Base-by-base conservation (phyloP, 2,888 invertebrate genomes). In the Drosophila bunnanda region DNA sequence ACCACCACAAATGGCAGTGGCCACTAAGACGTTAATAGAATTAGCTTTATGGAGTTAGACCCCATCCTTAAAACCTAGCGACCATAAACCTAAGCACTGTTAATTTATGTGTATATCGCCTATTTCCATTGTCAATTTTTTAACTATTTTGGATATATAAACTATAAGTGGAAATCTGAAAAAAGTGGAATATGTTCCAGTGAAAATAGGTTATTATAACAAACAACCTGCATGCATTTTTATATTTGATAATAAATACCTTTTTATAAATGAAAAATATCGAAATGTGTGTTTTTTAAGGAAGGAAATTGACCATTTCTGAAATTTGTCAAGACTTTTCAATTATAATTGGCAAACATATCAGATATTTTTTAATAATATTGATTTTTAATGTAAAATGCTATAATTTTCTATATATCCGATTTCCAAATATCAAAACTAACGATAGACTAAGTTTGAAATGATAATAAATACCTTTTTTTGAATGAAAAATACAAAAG, bases 1-100 rank as follows among this genome's bases (percentile, higher is more conserved):
- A 64, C 39, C 39, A 38, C 50, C 32, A 50, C 55, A n/a, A 71
- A 72, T 25, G 72, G 75, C 53, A 58, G 57, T n/a, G 68, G 52
- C 30, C 75, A 71, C 55, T 46, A 64, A 20, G 9, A 15, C 13
- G 20, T 12, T 12, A 10, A 32, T 52, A 3, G 4, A 25, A 25
- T 34, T 34, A n/a, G 38, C 22, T 36, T 10, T 8, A 25, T 56
- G 36, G 10, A 34, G 32, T 28, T 15, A 6, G 9, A 17, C 2
- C 5, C 32, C 8, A 54, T 43, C 15, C 57, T 38, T 20, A n/a
- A 39, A 58, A 32, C 56, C 36, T 67, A 54, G 44, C 36, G 43
- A 65, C 34, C 56, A 58, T 54, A 17, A 30, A 39, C 15, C 22
- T 28, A 46, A 9, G 48, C 32, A 9, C 32, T 32, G 8, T 57